Evolutionary conservation across 1,140 invertebrate species (phyloP), one percentile per base, ranked within the genome.

Genomic region (Aphelenchoides avenae): DNA sequence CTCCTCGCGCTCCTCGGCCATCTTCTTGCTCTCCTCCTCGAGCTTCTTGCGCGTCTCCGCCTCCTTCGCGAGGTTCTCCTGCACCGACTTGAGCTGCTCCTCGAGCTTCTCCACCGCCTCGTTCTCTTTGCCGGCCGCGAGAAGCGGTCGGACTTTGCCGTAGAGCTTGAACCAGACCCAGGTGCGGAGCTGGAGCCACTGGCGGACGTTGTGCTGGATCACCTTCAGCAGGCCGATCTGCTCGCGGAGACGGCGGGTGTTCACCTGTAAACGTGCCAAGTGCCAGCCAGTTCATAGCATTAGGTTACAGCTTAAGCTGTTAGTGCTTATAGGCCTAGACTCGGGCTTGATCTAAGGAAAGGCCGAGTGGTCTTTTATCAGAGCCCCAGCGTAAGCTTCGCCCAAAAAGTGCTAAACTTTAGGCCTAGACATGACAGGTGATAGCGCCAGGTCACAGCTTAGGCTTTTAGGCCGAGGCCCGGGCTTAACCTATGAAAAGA

Each of bases 21-120:
- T 87, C 80, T 91, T 90, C 70, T 85, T 85, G 52, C 91, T 88
- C 80, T 94, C 92, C 81, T 97, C 92, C 81, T 96, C 89, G 74
- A 95, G 85, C 88, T 89, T 79, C 96, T 82, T 98, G 91, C 83
- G 97, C 93, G 83, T 96, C 94, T 82, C 95, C 86, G 69, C 90
- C 87, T 78, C 88, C 84, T 92, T 94, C 84, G 64, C 29, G 13
- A 71, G 33, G 22, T 57, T 67, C 22, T 66, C 90, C 78, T 87
- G 87, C 41, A 59, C 97, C 93, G 92, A 97, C 13, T 31, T 30
- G 49, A 70, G 15, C 4, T 68, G 33, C 79, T 92, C 91, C 79
- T 93, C 87, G 57, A 88, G 87, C 80, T 89, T 89, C 68, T 85
- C 85, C 51, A 80, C 96, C 81, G 97, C 91, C 83, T 97, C 94